Evolutionary conservation across 1,140 invertebrate species (phyloP), one percentile per base, ranked within the genome.

Genomic region (Papilio polytes): DNA sequence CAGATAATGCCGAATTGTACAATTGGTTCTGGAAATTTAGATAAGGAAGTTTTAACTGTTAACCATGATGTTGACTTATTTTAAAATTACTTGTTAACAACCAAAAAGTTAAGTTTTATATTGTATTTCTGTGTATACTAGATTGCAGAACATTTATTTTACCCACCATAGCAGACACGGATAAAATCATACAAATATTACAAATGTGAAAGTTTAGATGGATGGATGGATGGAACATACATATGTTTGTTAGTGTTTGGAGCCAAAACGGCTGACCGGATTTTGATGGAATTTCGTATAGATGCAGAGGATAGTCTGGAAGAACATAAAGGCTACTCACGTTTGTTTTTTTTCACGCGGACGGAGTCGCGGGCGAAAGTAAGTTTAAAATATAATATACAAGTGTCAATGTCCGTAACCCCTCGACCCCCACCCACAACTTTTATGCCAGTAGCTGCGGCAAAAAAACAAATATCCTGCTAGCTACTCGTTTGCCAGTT

Each of bases 21-120:
- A 78, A 91, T 94, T 22, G 92, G 92, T 8, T 86, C 89, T 0
- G 92, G 92, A 0, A 86, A 92, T 80, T 77, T 93, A n/a, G 80
- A 88, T 31, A 88, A 90, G 44, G 92, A 94, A 59, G 86, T 94
- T 3, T 80, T 91, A 9, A 84, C 92, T 9, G 91, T 94, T 6
- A 76, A 87, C 22, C 90, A 94, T 81, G 88, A 92, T 56, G 78
- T 82, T 31, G 73, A 84, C 36, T 77, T 84, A 66, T 73, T 81
- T 46, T 84, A 72, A 74, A 80, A 80, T 22, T 59, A 15, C 46
- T 78, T 12, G 9, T 22, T 26, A 26, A 9, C 12, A 26, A 70
- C 63, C 63, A 70, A 70, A 70, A 31, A 70, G 12, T 26, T 26
- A 63, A 26, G 59, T 70, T 70, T 70, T 70, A 36, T 31, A 3